phyloP scores from a whole-genome alignment of 2,888 invertebrate genomes.

The Ptychoptera albimana region DNA sequence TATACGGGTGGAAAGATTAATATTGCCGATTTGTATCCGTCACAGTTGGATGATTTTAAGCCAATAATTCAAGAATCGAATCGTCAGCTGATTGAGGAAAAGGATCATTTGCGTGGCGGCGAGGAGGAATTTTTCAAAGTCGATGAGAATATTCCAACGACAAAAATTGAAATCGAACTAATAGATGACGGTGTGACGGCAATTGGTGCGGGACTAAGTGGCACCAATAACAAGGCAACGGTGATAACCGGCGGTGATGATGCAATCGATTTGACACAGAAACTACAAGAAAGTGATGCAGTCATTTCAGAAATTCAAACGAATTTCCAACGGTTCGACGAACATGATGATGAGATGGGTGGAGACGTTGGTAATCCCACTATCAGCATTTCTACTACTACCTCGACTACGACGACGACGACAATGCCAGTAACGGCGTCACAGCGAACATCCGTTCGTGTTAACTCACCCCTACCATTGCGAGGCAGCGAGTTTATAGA shows the following conservation, averaged over 20 bases:
- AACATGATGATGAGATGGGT: no score
- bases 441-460: neutral
- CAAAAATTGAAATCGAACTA: slow-evolving; percentile 13
- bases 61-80: slow-evolving; percentile 22
- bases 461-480: neutral
- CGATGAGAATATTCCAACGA: slow-evolving; percentile 10
- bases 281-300: slow-evolving; percentile 27
- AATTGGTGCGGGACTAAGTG: neutral
- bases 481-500: slow-evolving; percentile 20
- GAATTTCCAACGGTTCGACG: slow-evolving; percentile 17
- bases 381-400: neutral
- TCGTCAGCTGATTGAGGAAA: slow-evolving; percentile 18
- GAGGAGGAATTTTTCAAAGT: slow-evolving; percentile 7
- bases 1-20: slow-evolving; percentile 19
- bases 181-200: slow-evolving; percentile 8
- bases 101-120: slow-evolving; percentile 3
- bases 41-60: slow-evolving; percentile 24
- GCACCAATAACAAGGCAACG: slow-evolving; percentile 18
- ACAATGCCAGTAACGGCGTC: neutral
- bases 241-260: slow-evolving; percentile 7
- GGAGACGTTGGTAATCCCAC: neutral
- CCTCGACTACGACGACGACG: neutral
- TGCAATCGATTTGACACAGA: slow-evolving; percentile 19
- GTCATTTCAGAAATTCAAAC: slow-evolving; percentile 24
- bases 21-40: slow-evolving; percentile 25